phyloP scores from a whole-genome alignment of 2,888 invertebrate genomes.

The Trilocha varians region DNA sequence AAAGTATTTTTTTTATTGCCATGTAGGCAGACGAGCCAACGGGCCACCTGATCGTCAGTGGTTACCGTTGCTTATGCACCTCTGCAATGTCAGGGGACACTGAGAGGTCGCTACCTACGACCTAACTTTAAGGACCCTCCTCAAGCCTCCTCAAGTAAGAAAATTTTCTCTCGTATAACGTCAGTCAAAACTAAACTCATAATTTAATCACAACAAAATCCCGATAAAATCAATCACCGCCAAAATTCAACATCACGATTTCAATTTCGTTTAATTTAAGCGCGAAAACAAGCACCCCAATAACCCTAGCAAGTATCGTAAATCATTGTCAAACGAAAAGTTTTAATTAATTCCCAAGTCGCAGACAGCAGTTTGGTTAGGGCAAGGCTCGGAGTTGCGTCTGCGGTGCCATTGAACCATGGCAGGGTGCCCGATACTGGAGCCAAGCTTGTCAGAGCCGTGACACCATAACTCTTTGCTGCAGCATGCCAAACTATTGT shows the following conservation, averaged over 20 bases:
- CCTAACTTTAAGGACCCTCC: no score
- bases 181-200: background rate
- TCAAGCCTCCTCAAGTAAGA: no score
- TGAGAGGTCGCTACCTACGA: no score
- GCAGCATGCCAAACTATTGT: constrained; percentile 15
- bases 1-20: no score
- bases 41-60: no score
- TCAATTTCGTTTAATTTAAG: background rate
- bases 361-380: background rate
- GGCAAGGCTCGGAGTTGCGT: background rate
- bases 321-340: constrained; percentile 8
- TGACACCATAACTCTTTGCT: constrained; percentile 25
- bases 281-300: background rate
- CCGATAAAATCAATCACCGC: background rate
- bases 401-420: constrained; percentile 29
- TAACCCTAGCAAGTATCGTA: background rate
- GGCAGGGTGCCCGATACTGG: constrained; percentile 38
- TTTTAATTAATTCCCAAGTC: constrained; percentile 26
- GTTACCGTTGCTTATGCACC: no score
- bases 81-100: no score
- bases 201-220: background rate
- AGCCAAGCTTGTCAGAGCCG: constrained; percentile 29
- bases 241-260: background rate
- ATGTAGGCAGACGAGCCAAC: no score
- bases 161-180: no score